A percentile compares a stretch with the other conserved stretches of the same genome.
Conservation (phyloP, 2,888 invertebrate species). For the Rhyacophila evoluta region DNA sequence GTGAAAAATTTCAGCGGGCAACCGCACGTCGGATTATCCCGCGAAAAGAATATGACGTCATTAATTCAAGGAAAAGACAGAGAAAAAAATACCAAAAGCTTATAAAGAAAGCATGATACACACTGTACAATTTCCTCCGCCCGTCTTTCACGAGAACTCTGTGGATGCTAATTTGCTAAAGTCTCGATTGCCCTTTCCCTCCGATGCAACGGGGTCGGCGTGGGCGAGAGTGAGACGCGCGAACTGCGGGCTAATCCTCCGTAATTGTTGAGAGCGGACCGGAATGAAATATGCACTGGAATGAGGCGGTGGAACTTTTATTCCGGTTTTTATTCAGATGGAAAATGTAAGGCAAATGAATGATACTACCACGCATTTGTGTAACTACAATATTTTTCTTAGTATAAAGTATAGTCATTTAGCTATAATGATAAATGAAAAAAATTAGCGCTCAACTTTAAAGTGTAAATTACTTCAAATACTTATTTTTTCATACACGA, state of each 20-base stretch:
- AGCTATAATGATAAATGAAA: too few relatives aligned
- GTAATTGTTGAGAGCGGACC: slow-evolving; percentile 50
- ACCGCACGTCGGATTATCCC: slow-evolving; percentile 13
- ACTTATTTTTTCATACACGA: too few relatives aligned
- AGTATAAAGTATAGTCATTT: too few relatives aligned
- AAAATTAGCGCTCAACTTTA: too few relatives aligned
- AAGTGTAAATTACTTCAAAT: too few relatives aligned
- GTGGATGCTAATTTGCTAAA: slow-evolving; percentile 28
- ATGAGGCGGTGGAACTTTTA: slow-evolving; percentile 36
- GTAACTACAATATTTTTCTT: too few relatives aligned
- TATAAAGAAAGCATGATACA: slow-evolving; percentile 19
- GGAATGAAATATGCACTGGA: slow-evolving; percentile 51
- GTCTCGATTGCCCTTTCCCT: slow-evolving; percentile 16
- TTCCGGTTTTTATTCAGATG: slow-evolving; percentile 39
- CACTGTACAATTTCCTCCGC: slow-evolving; percentile 24
- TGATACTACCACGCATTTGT: not conserved
- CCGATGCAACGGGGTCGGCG: not conserved
- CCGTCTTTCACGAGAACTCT: not conserved
- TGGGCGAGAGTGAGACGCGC: slow-evolving; percentile 35
- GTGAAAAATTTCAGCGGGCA: not conserved
- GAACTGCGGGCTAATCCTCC: slow-evolving; percentile 47
- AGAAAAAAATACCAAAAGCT: slow-evolving; percentile 1
- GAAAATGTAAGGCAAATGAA: not conserved
- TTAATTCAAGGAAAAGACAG: not conserved
- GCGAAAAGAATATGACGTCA: slow-evolving; percentile 18